Conservation (phyloP, 2,113 vertebrate species). For the Otis tarda region DNA sequence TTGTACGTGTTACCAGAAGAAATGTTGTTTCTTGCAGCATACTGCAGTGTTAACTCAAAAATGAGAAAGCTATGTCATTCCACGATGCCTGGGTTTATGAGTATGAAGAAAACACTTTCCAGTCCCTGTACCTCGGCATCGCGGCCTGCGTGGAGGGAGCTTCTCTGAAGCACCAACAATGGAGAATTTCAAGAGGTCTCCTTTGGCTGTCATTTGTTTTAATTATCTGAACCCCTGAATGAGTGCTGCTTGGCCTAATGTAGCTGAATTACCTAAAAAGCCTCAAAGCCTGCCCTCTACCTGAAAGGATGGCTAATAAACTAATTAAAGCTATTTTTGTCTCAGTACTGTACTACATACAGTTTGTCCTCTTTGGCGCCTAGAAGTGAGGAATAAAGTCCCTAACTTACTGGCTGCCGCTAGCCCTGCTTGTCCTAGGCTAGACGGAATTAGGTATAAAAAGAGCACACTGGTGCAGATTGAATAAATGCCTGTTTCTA, state of each 20-base stretch:
- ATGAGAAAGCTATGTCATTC: not conserved
- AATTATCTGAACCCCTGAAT: rapidly evolving
- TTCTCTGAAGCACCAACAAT: rapidly evolving
- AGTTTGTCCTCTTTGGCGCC: rapidly evolving
- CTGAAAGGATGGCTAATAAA: not conserved
- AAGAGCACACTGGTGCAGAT: rapidly evolving
- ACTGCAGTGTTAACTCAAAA: not conserved
- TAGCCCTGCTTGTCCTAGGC: not conserved
- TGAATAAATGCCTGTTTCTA: rapidly evolving
- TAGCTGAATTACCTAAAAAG: not conserved
- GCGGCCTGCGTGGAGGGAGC: rapidly evolving
- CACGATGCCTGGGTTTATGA: rapidly evolving
- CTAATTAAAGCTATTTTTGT: not conserved
- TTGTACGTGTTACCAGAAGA: not conserved
- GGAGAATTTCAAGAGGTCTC: rapidly evolving
- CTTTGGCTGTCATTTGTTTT: rapidly evolving
- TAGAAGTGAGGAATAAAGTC: rapidly evolving
- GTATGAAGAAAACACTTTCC: not conserved
- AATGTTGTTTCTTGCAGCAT: not conserved
- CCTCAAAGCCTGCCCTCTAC: not conserved
- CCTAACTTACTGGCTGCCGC: not conserved
- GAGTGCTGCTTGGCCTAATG: not conserved
- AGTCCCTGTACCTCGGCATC: rapidly evolving
- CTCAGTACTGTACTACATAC: rapidly evolving
- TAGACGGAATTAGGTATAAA: rapidly evolving